Base-by-base conservation (phyloP, 2,797 vertebrate genomes). In the Micromesistius poutassou region DNA sequence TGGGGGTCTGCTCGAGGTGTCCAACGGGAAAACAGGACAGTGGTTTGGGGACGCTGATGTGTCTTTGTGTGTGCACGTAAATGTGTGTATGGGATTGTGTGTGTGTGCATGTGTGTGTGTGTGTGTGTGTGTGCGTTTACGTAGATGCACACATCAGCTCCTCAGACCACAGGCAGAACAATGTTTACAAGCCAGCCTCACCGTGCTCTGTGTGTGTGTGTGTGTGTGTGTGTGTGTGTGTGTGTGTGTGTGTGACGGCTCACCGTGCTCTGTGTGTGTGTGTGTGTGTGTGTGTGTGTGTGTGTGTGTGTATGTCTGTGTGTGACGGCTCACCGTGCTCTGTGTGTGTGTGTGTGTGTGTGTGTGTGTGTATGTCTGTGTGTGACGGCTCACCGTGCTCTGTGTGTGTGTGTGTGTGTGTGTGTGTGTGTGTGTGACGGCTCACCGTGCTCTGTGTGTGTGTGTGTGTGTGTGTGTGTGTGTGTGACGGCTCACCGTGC, bases 21-120 rank as follows among this genome's bases (percentile, higher is more conserved):
- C 80, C 82, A 84, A 77, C 86, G 79, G 81, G 6, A 6, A 76
- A 72, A 77, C 82, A 87, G 74, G 71, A 31, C 42, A 73, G 82
- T 80, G 81, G 73, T 79, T 77, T 77, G 77, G 33, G 75, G 79
- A 83, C 77, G 31, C 74, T 80, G 68, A 42, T 36, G 35, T 36
- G 5, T 36, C 6, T 36, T n/a, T 71, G 40, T 31, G 7, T 80
- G 22, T 30, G 70, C 38, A 71, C 71, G 74, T 42, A 3, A 2
- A 3, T 50, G 46, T 55, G 70, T 31, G 71, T 42, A 73, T 38
- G 75, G 2, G 74, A n/a, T 70, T 42, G 28, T 14, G 30, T 33
- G 12, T 14, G 30, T 30, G 5, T 62, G 55, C 25, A 5, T 25
- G 55, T 62, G 22, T 62, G 22, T 25, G 55, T 62, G 5, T 62